Percentiles rank a stretch among this genome's conserved stretches.
These are phyloP conservation scores for Tiliacea citrago DNA, from an alignment of 2,888 invertebrate species.

Conservation along the genomic window DNA sequence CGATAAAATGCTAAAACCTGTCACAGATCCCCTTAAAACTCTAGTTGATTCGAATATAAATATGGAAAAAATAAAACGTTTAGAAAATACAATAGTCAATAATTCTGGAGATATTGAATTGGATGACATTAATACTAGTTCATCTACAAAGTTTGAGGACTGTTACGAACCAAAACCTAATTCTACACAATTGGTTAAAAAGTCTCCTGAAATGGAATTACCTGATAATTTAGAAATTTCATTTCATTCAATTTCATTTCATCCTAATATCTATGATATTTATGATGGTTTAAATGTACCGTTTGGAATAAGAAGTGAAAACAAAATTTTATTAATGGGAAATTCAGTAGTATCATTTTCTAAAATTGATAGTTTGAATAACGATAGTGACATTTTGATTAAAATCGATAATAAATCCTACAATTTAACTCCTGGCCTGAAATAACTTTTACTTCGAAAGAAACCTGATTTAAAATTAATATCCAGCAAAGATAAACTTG, in stretches of 20 bases:
- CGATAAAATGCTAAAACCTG: too few relatives aligned
- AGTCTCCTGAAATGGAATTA: neutral
- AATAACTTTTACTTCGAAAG: neutral
- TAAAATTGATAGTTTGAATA: neutral
- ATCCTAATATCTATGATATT: neutral
- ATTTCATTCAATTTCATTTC: too few relatives aligned
- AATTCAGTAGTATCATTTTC: neutral
- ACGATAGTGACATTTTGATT: rapidly evolving
- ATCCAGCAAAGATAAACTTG: neutral
- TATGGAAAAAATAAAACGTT: neutral
- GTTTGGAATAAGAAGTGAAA: neutral
- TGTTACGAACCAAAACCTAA: neutral
- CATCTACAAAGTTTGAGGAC: neutral
- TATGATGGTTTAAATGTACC: too few relatives aligned
- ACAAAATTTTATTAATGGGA: neutral
- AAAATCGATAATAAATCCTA: neutral
- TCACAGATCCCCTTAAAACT: too few relatives aligned
- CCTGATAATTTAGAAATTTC: neutral
- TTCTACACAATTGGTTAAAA: neutral
- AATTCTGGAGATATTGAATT: neutral
- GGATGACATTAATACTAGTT: neutral
- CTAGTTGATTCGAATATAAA: too few relatives aligned
- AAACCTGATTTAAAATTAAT: slow-evolving; percentile 1
- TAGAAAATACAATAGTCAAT: neutral
- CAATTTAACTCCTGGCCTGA: neutral